These are phyloP conservation scores for Petaurus breviceps DNA, from an alignment of 2,113 vertebrate genomes.

Conservation along the genomic window DNA sequence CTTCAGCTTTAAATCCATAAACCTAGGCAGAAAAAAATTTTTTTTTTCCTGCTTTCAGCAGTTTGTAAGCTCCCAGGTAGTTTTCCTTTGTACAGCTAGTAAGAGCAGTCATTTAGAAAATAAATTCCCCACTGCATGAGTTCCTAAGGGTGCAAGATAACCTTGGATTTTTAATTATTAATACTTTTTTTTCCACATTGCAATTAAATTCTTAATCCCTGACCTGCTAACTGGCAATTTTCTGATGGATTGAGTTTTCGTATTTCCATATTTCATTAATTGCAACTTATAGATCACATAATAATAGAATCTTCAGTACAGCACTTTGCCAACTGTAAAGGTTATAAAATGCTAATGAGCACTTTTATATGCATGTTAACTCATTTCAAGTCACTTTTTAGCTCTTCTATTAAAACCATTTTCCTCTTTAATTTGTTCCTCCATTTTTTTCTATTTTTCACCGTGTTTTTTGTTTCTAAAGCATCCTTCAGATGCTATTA, in stretches of 20 bases:
- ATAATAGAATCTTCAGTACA: conserved; percentile 67
- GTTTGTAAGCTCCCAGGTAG: not conserved
- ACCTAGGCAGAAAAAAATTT: not conserved
- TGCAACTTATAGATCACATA: conserved; percentile 51
- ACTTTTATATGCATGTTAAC: conserved; percentile 55
- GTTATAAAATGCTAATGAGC: conserved; percentile 71
- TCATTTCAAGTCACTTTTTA: conserved; percentile 27
- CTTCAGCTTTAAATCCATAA: not conserved
- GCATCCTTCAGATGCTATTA: conserved; percentile 34
- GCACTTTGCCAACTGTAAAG: conserved; percentile 58
- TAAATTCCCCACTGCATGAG: conserved; percentile 25
- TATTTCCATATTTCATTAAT: conserved; percentile 66
- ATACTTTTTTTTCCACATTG: conserved; percentile 57
- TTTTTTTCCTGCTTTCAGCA: not conserved
- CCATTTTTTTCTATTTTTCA: conserved; percentile 29
- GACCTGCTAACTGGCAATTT: conserved; percentile 66
- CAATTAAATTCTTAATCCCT: conserved; percentile 71
- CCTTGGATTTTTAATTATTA: conserved; percentile 72
- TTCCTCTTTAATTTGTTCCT: conserved; percentile 16
- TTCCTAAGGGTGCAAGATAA: conserved; percentile 22
- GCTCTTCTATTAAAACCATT: not conserved
- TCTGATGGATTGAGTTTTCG: conserved; percentile 63
- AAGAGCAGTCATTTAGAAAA: conserved; percentile 52
- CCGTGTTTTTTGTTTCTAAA: conserved; percentile 13
- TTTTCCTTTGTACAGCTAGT: conserved; percentile 32